phyloP scores from a whole-genome alignment of 2,888 invertebrate species.

The Tetragonula carbonaria region DNA sequence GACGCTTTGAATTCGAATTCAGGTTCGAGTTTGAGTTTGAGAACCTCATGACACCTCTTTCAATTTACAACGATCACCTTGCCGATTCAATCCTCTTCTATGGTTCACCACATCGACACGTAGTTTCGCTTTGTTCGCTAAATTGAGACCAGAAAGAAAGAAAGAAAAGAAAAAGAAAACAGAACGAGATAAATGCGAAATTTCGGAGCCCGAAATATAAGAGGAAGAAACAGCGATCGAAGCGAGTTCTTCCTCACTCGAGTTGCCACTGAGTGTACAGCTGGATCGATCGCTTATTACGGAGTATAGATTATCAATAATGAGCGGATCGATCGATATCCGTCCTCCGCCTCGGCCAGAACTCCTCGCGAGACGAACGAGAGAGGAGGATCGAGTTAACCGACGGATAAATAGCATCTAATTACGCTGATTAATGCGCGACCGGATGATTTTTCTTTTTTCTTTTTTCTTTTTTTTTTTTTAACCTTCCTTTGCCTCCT shows the following conservation, averaged over 20 bases:
- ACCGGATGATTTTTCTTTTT: constrained; percentile 67
- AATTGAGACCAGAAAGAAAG: background rate
- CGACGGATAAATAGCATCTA: constrained; percentile 80
- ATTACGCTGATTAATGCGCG: constrained; percentile 81
- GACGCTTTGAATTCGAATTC: no score
- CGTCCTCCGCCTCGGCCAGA: constrained; percentile 66
- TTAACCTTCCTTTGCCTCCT: constrained; percentile 17
- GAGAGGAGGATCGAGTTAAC: constrained; percentile 34
- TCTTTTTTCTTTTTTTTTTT: constrained; percentile 64
- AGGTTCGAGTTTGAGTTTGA: no score
- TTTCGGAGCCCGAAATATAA: constrained; percentile 1
- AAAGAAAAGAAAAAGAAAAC: no score
- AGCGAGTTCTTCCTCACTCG: background rate
- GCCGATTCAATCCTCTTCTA: background rate
- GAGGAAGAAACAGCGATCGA: background rate
- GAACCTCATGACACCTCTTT: background rate
- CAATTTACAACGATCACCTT: background rate
- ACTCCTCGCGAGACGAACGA: constrained; percentile 1
- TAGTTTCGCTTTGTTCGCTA: background rate
- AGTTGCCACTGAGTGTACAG: constrained; percentile 73
- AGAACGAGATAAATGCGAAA: background rate
- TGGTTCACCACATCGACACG: background rate
- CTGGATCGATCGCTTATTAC: constrained; percentile 76
- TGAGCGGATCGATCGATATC: constrained; percentile 79
- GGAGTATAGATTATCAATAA: constrained; percentile 83